Conservation (phyloP, 2,797 vertebrate species). For the Cirrhinus molitorella region DNA sequence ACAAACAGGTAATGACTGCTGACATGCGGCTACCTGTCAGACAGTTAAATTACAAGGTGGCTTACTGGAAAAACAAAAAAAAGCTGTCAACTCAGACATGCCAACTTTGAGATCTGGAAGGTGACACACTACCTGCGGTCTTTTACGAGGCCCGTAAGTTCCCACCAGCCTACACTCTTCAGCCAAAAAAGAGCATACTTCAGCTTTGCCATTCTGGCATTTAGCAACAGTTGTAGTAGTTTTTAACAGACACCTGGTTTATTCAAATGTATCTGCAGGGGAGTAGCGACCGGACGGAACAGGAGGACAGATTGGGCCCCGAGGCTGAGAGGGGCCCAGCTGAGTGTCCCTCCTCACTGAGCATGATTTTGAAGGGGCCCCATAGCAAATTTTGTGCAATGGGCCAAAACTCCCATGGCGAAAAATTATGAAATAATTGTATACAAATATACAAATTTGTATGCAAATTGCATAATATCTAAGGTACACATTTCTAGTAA, state of each 20-base stretch:
- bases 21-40: conserved; percentile 40
- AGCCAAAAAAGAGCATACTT: not conserved
- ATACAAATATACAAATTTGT: no score
- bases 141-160: not conserved
- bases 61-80: not conserved
- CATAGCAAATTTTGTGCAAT: no score
- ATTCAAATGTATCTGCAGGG: not conserved
- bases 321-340: no score
- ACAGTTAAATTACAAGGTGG: conserved; percentile 16
- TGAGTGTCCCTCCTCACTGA: no score
- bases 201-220: not conserved
- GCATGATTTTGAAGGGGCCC: no score
- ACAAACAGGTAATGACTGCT: conserved; percentile 5
- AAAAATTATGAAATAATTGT: no score
- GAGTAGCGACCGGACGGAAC: no score
- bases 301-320: no score
- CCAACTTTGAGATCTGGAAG: not conserved
- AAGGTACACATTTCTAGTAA: no score
- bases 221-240: no score
- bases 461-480: no score
- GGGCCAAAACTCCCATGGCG: no score
- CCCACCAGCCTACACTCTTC: not conserved
- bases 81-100: not conserved
- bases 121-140: not conserved
- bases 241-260: not conserved